Conservation (phyloP, 2,797 vertebrate species). For the Argentina silus region DNA sequence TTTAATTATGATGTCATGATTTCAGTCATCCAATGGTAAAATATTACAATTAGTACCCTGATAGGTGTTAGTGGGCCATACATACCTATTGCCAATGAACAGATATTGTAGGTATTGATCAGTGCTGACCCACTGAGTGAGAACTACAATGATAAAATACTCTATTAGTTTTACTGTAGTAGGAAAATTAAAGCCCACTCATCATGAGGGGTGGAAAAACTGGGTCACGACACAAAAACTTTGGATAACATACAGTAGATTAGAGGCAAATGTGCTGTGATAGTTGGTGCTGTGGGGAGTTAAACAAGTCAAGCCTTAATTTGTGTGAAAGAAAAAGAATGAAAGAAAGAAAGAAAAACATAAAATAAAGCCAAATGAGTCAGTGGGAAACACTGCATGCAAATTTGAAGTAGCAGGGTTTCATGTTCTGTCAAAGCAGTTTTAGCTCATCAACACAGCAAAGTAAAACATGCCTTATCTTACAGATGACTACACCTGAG, state of each 20-base stretch:
- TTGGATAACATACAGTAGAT: neutral
- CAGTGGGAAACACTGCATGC: too few species aligned
- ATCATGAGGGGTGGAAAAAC: constrained; percentile 9
- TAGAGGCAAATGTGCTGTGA: too few species aligned
- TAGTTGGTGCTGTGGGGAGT: too few species aligned
- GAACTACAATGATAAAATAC: neutral
- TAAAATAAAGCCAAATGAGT: too few species aligned
- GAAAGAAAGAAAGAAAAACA: neutral
- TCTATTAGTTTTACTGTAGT: neutral
- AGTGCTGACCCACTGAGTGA: too few species aligned
- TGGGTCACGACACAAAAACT: constrained; percentile 8
- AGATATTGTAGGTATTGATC: neutral
- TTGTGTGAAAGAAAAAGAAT: neutral
- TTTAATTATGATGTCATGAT: neutral
- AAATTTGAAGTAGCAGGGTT: too few species aligned
- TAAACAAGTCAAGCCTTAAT: too few species aligned
- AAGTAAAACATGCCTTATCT: constrained; percentile 19
- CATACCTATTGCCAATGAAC: neutral
- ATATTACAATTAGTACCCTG: neutral
- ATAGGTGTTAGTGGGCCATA: neutral
- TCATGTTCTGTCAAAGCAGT: constrained; percentile 8
- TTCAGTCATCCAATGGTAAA: neutral
- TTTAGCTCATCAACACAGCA: constrained; percentile 10
- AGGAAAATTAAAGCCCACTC: constrained; percentile 14
- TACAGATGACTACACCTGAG: neutral